Evolutionary conservation across 2,797 vertebrate species (phyloP).

Genomic region (Tokudaia tokunoshimensis): DNA sequence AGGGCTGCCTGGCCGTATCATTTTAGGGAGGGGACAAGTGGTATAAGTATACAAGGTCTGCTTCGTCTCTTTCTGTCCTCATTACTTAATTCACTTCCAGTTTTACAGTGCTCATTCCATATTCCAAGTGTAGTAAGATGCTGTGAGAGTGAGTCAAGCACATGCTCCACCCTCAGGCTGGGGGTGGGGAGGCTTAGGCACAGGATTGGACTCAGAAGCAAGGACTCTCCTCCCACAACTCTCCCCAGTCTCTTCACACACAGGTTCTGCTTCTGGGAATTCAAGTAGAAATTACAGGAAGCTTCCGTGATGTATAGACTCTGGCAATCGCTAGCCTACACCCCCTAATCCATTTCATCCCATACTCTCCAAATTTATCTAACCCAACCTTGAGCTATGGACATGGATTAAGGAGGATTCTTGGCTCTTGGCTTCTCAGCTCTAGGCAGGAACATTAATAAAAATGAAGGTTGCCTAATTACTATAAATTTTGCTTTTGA

Average conservation of each 20-base stretch:
- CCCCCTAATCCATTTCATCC: not conserved
- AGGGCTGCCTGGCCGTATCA: not conserved
- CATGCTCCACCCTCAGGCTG: not conserved
- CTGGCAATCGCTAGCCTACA: not conserved
- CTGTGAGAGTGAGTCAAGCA: not conserved
- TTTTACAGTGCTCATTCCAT: not conserved
- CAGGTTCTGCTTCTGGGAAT: not conserved
- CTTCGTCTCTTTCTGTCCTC: not conserved
- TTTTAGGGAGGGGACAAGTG: not conserved
- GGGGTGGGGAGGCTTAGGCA: not conserved
- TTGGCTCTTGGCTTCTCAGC: not conserved
- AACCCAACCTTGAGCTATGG: not conserved
- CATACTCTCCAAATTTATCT: not conserved
- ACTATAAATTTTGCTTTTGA: conserved; percentile 11
- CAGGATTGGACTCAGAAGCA: not conserved
- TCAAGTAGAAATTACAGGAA: not conserved
- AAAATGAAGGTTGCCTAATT: not conserved
- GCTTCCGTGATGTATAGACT: not conserved
- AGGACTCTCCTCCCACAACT: not conserved
- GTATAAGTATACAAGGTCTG: not conserved
- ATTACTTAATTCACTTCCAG: not conserved
- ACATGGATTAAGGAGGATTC: not conserved
- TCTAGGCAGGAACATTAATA: not conserved
- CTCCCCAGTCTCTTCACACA: not conserved
- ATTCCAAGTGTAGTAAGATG: not conserved